Evolutionary conservation across 2,888 invertebrate species (phyloP), one percentile per base, ranked within the genome.

Genomic region (Eupithecia vulgata): DNA sequence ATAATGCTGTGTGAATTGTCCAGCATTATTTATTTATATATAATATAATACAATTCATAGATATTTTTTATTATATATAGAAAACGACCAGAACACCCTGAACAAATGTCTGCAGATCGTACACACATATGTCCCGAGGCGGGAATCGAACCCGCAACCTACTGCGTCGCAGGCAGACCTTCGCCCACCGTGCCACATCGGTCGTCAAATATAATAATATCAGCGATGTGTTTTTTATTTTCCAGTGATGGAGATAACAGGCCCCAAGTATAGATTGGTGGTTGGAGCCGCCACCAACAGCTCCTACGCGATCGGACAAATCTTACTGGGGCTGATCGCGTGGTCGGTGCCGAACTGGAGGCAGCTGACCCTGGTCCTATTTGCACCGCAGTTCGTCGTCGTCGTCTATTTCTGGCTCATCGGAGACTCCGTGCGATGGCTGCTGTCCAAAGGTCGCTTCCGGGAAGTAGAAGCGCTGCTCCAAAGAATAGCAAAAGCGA

Each of bases 401-500:
- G 84, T 97, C 45, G 85, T 94, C 7, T 96, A 96, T 82, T 95
- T 95, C 78, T 96, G 96, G 95, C 81, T 96, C 12, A 89, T 96
- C 72, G 95, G 96, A 0, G 97, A 97, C 87, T 97, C 97, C 5
- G 94, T 97, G 0, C 94, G 97, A 70, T 98, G 97, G 97, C 95
- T 97, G 68, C 89, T 97, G 79, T 96, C 96, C 72, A 96, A 96
- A 83, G 96, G 96, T 1, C 94, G 95, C 70, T 95, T 95, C 73
- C 95, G 95, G 17, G 95, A 96, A 77, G 96, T 97, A 0, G 95
- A 96, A 79, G 86, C 85, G 17, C 95, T 96, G 2, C 88, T 97
- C 12, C 94, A 94, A 61, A 95, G 92, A 75, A 95, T 96, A 4
- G 96, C 97, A 0, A 89, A 88, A 79, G 89, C 95, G 0, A 97